Evolutionary conservation across 2,113 vertebrate genomes (phyloP).

Genomic region (Anseranas semipalmata): DNA sequence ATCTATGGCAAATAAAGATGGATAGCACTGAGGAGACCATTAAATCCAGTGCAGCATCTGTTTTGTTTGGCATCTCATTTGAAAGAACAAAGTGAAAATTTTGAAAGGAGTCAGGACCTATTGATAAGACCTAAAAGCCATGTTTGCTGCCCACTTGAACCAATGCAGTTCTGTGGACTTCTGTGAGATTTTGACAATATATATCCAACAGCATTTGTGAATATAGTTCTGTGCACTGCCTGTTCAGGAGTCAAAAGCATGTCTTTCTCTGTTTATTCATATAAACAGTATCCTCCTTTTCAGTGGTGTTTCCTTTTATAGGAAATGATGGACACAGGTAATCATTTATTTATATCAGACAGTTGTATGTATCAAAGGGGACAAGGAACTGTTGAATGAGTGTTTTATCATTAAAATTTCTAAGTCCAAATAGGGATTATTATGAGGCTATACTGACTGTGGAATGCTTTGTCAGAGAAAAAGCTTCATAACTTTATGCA

Average conservation of each 20-base stretch:
- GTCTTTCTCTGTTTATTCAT: background rate
- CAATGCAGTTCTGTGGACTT: background rate
- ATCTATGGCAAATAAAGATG: background rate
- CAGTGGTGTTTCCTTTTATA: background rate
- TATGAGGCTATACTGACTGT: background rate
- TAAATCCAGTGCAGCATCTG: background rate
- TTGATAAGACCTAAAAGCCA: background rate
- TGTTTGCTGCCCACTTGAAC: background rate
- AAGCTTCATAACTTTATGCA: background rate
- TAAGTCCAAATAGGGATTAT: background rate
- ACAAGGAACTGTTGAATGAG: background rate
- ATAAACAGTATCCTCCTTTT: background rate
- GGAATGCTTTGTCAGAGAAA: background rate
- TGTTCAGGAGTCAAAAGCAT: background rate
- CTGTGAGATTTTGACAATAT: background rate
- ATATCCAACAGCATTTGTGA: background rate
- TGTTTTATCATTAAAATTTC: background rate
- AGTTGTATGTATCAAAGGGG: background rate
- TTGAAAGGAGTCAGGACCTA: background rate
- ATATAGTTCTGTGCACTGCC: background rate
- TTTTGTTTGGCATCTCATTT: background rate
- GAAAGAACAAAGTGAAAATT: background rate
- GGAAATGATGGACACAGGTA: background rate
- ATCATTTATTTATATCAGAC: background rate
- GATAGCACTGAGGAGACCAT: background rate